Evolutionary conservation across 35 echinoderm and acorn worm genomes (phyloP).

Genomic region (Apostichopus japonicus): DNA sequence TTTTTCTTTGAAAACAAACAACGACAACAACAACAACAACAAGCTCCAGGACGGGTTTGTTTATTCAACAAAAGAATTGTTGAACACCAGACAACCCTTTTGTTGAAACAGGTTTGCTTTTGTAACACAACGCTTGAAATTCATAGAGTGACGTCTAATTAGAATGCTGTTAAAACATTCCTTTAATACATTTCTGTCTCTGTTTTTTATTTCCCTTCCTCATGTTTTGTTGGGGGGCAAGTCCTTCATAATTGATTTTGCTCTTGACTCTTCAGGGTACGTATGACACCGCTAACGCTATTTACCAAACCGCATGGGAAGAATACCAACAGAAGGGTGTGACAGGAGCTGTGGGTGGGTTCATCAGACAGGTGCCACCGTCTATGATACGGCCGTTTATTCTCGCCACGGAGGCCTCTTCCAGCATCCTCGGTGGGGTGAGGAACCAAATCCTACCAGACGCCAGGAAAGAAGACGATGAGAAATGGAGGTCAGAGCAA

Average conservation of each 20-base stretch:
- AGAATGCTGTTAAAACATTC: no score
- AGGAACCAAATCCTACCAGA: conserved; percentile 92
- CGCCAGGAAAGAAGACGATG: conserved; percentile 91
- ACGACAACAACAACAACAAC: no score
- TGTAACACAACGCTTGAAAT: no score
- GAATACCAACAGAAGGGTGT: conserved; percentile 94
- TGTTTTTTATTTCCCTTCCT: not conserved
- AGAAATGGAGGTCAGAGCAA: conserved; percentile 89
- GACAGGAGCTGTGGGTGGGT: conserved; percentile 93
- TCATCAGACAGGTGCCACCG: conserved; percentile 90
- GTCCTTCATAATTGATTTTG: not conserved
- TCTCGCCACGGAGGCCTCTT: conserved; percentile 83
- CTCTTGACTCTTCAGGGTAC: conserved; percentile 59
- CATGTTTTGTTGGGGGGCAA: not conserved
- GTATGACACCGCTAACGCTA: conserved; percentile 77
- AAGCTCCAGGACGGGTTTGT: no score
- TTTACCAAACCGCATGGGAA: conserved; percentile 78
- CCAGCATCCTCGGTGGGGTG: conserved; percentile 76
- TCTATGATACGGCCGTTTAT: conserved; percentile 90
- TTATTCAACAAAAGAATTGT: no score
- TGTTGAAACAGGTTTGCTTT: no score
- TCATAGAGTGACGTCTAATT: no score
- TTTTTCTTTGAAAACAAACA: no score
- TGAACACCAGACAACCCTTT: no score
- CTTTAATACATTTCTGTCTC: no score